These are phyloP conservation scores for Aporrectodea caliginosa DNA, from an alignment of 1,140 invertebrate genomes.

Conservation along the genomic window DNA sequence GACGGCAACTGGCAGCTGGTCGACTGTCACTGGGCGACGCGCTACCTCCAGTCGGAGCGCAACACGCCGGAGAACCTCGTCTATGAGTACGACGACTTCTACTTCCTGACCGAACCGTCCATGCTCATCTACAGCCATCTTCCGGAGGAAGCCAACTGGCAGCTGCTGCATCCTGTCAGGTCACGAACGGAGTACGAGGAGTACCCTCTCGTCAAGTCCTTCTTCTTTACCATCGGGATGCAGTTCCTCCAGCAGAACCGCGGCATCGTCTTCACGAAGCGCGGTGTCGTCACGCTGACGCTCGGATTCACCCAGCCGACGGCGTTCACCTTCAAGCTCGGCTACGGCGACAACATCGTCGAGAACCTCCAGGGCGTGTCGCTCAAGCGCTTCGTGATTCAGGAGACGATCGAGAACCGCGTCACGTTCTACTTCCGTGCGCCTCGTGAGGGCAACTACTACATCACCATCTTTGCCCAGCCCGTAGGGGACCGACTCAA, in stretches of 20 bases:
- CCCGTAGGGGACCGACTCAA: slow-evolving; percentile 24
- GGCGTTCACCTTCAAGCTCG: slow-evolving; percentile 54
- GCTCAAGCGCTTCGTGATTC: slow-evolving; percentile 52
- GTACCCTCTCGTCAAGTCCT: slow-evolving; percentile 54
- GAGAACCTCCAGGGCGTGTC: slow-evolving; percentile 49
- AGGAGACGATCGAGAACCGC: slow-evolving; percentile 50
- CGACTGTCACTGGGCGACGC: slow-evolving; percentile 55
- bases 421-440: slow-evolving; percentile 51
- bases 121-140: slow-evolving; percentile 56
- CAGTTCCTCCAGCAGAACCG: slow-evolving; percentile 53
- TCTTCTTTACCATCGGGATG: slow-evolving; percentile 56
- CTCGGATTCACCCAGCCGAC: slow-evolving; percentile 52
- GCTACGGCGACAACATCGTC: slow-evolving; percentile 45
- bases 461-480: slow-evolving; percentile 53
- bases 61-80: slow-evolving; percentile 54
- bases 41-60: slow-evolving; percentile 50
- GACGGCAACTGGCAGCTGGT: slow-evolving; percentile 56
- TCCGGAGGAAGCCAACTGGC: slow-evolving; percentile 52
- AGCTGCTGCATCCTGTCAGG: slow-evolving; percentile 44
- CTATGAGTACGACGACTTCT: slow-evolving; percentile 57
- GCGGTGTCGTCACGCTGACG: slow-evolving; percentile 48
- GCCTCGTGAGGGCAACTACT: slow-evolving; percentile 51
- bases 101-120: slow-evolving; percentile 55
- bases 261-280: slow-evolving; percentile 43
- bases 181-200: slow-evolving; percentile 52